Evolutionary conservation across 1,140 invertebrate genomes (phyloP).

Genomic region (Megathymus violae): DNA sequence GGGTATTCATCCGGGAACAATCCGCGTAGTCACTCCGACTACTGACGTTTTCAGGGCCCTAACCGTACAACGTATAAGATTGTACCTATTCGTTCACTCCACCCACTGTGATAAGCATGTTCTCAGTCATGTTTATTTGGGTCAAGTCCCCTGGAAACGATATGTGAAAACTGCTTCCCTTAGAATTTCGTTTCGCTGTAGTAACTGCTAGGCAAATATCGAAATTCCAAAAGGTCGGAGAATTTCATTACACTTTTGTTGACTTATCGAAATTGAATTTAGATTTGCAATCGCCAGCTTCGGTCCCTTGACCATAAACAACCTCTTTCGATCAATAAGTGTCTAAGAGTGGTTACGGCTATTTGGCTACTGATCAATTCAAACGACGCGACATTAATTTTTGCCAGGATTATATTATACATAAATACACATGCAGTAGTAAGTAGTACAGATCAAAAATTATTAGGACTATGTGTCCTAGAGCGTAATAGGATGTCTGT

Average conservation of each 20-base stretch:
- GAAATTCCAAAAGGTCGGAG: slow-evolving; percentile 19
- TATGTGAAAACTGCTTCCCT: slow-evolving; percentile 19
- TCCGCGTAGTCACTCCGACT: too few species aligned
- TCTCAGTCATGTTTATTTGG: slow-evolving; percentile 27
- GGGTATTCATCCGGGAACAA: too few species aligned
- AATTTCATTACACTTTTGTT: slow-evolving; percentile 33
- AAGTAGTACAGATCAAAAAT: too few species aligned
- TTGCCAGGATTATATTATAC: too few species aligned
- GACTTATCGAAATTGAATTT: slow-evolving; percentile 35
- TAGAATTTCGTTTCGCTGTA: slow-evolving; percentile 12
- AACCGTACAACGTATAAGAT: too few species aligned
- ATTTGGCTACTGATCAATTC: not conserved
- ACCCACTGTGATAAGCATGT: not conserved
- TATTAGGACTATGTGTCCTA: too few species aligned
- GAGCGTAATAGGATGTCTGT: too few species aligned
- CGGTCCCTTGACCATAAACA: slow-evolving; percentile 20
- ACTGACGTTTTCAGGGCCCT: too few species aligned
- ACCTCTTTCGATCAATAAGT: slow-evolving; percentile 10
- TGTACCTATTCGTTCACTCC: not conserved
- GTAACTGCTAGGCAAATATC: slow-evolving; percentile 24
- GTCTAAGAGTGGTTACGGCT: slow-evolving; percentile 4
- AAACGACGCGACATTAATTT: not conserved
- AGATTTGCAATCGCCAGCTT: slow-evolving; percentile 30
- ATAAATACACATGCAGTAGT: too few species aligned
- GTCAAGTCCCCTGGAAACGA: slow-evolving; percentile 14